A percentile compares a stretch with the other conserved stretches of the same genome.
Conservation (phyloP, 1,140 invertebrate species). For the Eurosta solidaginis region DNA sequence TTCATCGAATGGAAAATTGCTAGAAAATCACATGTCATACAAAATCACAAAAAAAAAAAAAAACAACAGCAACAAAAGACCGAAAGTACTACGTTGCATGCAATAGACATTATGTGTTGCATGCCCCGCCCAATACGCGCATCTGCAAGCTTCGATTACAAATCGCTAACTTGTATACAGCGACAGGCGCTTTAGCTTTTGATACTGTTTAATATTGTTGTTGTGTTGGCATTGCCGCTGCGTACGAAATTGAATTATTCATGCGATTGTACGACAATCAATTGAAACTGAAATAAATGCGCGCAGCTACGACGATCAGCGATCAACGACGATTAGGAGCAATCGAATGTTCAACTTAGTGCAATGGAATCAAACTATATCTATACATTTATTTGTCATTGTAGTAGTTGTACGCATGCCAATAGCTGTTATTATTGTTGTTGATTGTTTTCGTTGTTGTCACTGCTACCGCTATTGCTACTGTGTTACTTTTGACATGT, state of each 20-base stretch:
- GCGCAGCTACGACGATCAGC: background rate
- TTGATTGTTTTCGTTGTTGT: too few relatives aligned
- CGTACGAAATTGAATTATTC: conserved; percentile 30
- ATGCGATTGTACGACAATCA: conserved; percentile 33
- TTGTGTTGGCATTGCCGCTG: background rate
- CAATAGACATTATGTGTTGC: background rate
- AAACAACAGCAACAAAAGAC: background rate
- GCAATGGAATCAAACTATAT: too few relatives aligned
- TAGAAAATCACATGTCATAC: conserved; percentile 10
- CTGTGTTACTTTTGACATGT: conserved; percentile 8
- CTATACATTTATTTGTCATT: background rate
- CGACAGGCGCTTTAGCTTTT: background rate
- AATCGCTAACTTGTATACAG: conserved; percentile 1
- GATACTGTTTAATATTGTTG: background rate
- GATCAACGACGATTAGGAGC: background rate
- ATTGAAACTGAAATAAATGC: conserved; percentile 32
- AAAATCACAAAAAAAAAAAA: background rate
- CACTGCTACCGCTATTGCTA: background rate
- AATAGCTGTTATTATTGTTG: background rate
- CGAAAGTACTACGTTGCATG: background rate
- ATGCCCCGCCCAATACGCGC: background rate
- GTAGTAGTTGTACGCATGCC: background rate
- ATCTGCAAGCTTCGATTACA: background rate
- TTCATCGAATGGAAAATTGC: background rate
- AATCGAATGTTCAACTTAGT: background rate